Percentiles rank a stretch among this genome's conserved stretches.
Evolutionary conservation across 2,888 invertebrate genomes (phyloP).

Genomic region (Cordylochernes scorpioides): DNA sequence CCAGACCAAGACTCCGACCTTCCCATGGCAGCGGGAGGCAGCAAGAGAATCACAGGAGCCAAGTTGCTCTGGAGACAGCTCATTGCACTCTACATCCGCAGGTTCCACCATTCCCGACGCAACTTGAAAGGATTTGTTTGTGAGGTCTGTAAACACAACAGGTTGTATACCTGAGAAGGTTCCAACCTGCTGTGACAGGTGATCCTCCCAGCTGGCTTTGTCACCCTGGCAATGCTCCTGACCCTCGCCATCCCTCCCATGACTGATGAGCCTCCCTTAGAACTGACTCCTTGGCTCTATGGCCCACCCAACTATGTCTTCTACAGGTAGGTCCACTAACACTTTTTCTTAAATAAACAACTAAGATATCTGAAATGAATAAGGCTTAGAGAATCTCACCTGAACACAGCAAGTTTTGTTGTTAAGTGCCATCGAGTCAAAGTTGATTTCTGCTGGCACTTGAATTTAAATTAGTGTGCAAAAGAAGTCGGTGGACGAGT

Average conservation of each 20-base stretch:
- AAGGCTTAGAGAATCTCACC: neutral
- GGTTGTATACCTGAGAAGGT: neutral
- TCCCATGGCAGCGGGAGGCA: constrained; percentile 6
- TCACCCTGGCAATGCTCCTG: constrained; percentile 27
- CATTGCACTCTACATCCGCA: constrained; percentile 25
- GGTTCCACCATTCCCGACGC: constrained; percentile 28
- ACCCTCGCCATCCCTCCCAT: constrained; percentile 25
- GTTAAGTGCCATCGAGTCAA: neutral
- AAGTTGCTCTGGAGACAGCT: constrained; percentile 20
- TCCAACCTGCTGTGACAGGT: constrained; percentile 24
- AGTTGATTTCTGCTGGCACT: too few relatives aligned
- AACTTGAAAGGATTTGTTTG: constrained; percentile 29
- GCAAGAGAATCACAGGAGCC: constrained; percentile 6
- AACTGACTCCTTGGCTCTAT: constrained; percentile 20
- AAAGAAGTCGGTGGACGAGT: too few relatives aligned
- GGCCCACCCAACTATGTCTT: constrained; percentile 15
- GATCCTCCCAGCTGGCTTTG: constrained; percentile 29
- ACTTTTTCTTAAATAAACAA: too few relatives aligned
- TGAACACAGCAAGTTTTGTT: neutral
- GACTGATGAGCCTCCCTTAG: constrained; percentile 23
- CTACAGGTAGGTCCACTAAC: constrained; percentile 9
- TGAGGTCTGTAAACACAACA: constrained; percentile 24
- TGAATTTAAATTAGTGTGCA: too few relatives aligned
- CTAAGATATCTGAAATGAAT: too few relatives aligned
- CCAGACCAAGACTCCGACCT: constrained; percentile 6